Base-by-base conservation (phyloP, 2,888 invertebrate species). In the Belgica antarctica region DNA sequence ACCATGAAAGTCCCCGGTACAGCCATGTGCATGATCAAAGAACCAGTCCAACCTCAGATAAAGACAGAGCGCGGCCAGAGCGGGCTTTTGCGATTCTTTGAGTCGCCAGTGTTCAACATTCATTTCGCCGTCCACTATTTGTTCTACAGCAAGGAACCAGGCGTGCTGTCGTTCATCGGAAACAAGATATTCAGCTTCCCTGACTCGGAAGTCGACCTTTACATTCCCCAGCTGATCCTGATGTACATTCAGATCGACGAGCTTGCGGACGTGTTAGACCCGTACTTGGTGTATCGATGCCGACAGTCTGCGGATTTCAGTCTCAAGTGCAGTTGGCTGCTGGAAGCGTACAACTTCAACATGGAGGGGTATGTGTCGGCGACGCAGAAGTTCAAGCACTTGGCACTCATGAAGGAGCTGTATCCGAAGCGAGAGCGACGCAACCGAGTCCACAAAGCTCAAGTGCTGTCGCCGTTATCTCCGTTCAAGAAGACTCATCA, bases 181-280 rank as follows among this genome's bases (percentile, higher is more conserved):
- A 98, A 98, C 83, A 92, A 95, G 81, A 88, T 99, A 82, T 98
- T 98, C 82, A 94, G 91, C 80, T 98, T 98, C 81, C 88, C 89
- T 28, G 87, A 92, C 79, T 85, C 84, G 73, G 95, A 96, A 74
- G 95, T 98, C 73, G 97, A 99, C 83, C 94, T 97, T 80, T 99
- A 97, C 82, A 86, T 99, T 78, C 98, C 98, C 62, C 99, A 99
- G 82, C 82, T 99, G 77, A 90, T 99, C 76, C 94, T 94, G 76
- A 95, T 99, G 94, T 99, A 97, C 80, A 92, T 98, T 81, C 96
- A 97, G 83, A 94, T 96, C 88, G 91, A 91, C 76, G 97, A 97
- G 78, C 89, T 97, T 74, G 97, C 98, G 70, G 97, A 98, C 83
- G 94, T 92, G 3, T 82, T 92, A 71, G 90, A 92, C 81, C 89